phyloP scores from a whole-genome alignment of 2,113 vertebrate species.

The Anseranas semipalmata region DNA sequence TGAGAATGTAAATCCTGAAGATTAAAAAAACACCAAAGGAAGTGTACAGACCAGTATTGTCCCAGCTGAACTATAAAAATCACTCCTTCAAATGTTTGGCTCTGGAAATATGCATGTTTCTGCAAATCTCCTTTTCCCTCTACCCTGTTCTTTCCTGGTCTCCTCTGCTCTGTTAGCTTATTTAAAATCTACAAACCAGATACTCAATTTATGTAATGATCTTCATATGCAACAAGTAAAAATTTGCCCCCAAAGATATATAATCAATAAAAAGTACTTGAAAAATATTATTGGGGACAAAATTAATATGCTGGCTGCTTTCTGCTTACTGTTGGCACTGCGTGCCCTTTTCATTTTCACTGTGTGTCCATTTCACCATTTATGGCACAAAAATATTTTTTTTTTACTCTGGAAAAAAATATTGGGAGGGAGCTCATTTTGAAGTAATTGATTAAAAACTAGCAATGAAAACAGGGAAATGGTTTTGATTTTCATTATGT shows the following conservation, averaged over 20 bases:
- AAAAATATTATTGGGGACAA: conserved; percentile 49
- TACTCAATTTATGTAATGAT: background rate
- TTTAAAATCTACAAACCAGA: conserved; percentile 61
- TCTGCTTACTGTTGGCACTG: conserved; percentile 54
- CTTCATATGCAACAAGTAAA: background rate
- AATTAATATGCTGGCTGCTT: conserved; percentile 44
- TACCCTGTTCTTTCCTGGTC: background rate
- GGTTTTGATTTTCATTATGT: conserved; percentile 72
- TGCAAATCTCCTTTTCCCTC: background rate
- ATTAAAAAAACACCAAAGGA: conserved; percentile 44
- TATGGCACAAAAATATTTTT: conserved; percentile 54
- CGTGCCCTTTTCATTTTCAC: conserved; percentile 43
- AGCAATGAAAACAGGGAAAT: conserved; percentile 63
- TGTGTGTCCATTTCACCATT: conserved; percentile 55
- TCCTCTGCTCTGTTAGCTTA: background rate
- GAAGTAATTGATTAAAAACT: conserved; percentile 71
- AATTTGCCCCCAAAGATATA: background rate
- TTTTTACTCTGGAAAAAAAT: background rate
- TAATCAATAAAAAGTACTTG: conserved; percentile 36
- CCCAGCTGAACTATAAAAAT: conserved; percentile 48
- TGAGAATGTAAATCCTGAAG: conserved; percentile 60
- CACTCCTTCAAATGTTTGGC: conserved; percentile 28
- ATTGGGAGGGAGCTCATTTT: conserved; percentile 39
- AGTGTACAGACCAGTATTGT: conserved; percentile 52
- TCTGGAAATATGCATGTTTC: conserved; percentile 25